Evolutionary conservation across 2,888 invertebrate species (phyloP).

Genomic region (Callyntrura sp.): DNA sequence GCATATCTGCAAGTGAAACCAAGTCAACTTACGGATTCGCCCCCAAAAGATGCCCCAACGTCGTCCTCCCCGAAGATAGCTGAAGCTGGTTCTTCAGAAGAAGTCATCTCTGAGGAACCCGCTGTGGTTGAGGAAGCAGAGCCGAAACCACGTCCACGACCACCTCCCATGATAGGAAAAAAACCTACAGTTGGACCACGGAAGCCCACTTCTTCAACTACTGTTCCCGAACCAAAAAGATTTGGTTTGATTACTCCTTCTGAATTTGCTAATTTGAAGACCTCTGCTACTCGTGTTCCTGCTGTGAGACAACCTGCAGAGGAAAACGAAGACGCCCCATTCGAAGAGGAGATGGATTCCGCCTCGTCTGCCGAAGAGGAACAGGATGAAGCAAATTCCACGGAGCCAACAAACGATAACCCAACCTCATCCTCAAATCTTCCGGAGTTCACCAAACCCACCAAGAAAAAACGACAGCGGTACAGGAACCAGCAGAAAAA

Average conservation of each 20-base stretch:
- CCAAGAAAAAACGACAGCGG: constrained; percentile 49
- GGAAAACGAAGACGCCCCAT: neutral
- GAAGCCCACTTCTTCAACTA: neutral
- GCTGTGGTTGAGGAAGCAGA: too few relatives aligned
- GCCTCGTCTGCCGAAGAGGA: constrained; percentile 16
- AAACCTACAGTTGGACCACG: constrained; percentile 43
- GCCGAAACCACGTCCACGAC: neutral
- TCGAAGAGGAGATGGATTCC: too few relatives aligned
- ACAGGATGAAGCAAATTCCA: constrained; percentile 44
- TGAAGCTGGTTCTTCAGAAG: too few relatives aligned
- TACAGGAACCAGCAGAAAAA: constrained; percentile 32
- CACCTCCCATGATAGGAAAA: too few relatives aligned
- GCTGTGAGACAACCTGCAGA: neutral
- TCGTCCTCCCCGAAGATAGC: too few relatives aligned
- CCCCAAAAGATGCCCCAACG: too few relatives aligned
- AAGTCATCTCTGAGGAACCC: too few relatives aligned
- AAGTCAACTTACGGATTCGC: neutral
- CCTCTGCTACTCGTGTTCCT: neutral
- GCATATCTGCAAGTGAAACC: constrained; percentile 76
- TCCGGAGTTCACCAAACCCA: constrained; percentile 7
- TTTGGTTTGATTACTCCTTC: constrained; percentile 60
- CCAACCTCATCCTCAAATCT: too few relatives aligned
- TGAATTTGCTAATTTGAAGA: constrained; percentile 37
- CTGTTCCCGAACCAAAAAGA: constrained; percentile 3
- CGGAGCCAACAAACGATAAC: too few relatives aligned